Percentiles rank a stretch among this genome's conserved stretches.
These are phyloP conservation scores for Drosophila prostipennis DNA, from an alignment of 2,888 invertebrate genomes.

Conservation along the genomic window DNA sequence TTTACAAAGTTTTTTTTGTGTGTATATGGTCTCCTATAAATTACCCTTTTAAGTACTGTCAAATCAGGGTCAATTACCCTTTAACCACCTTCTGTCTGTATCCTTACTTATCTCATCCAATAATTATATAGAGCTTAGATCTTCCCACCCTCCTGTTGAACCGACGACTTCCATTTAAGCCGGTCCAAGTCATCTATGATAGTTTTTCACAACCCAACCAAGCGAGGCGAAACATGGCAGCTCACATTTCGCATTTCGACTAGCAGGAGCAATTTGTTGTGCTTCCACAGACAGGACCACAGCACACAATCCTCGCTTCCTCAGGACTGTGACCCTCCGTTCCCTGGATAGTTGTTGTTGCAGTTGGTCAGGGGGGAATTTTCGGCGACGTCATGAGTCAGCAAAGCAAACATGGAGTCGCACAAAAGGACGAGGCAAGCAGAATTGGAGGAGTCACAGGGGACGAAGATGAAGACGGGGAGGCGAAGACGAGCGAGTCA, in stretches of 20 bases:
- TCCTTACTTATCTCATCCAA: conserved; percentile 17
- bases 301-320: conserved; percentile 9
- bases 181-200: conserved; percentile 41
- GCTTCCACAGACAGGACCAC: conserved; percentile 23
- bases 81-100: conserved; percentile 3
- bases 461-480: conserved; percentile 20
- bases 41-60: not conserved
- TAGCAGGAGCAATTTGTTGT: conserved; percentile 77
- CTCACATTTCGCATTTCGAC: conserved; percentile 78
- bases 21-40: too few species aligned
- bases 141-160: not conserved
- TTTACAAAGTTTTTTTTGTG: too few species aligned
- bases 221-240: conserved; percentile 68
- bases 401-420: conserved; percentile 66
- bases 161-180: conserved; percentile 33
- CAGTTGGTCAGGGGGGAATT: conserved; percentile 67
- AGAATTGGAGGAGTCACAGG: conserved; percentile 4
- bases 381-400: conserved; percentile 75
- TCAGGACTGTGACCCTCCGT: conserved; percentile 4
- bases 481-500: conserved; percentile 51
- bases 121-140: conserved; percentile 31
- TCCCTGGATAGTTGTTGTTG: conserved; percentile 34
- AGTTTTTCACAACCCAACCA: conserved; percentile 47
- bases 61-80: conserved; percentile 25
- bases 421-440: conserved; percentile 38